These are phyloP conservation scores for Caenorhabditis afra DNA, from an alignment of 2,888 invertebrate species.

Conservation along the genomic window DNA sequence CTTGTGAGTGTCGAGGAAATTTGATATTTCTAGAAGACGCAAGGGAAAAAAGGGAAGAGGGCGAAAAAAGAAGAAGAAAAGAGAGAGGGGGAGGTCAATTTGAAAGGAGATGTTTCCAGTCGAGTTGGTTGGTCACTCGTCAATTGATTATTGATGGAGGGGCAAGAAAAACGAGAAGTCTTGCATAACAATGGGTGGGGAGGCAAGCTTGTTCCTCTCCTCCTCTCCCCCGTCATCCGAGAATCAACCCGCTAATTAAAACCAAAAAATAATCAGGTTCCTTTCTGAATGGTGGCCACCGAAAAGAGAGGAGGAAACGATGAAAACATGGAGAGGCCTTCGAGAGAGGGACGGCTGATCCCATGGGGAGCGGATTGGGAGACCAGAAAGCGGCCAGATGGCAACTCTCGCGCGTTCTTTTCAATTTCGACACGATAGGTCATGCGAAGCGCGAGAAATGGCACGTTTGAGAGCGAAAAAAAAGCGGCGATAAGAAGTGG, in stretches of 20 bases:
- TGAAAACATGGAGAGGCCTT: constrained; percentile 15
- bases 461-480: not conserved
- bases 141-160: constrained; percentile 54
- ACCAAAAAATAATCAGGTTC: constrained; percentile 44
- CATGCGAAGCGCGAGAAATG: constrained; percentile 7
- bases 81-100: constrained; percentile 39
- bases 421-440: not conserved
- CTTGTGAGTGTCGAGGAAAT: constrained; percentile 40
- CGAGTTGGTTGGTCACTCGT: constrained; percentile 14
- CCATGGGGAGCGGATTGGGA: constrained; percentile 32
- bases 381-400: constrained; percentile 39
- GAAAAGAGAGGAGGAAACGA: constrained; percentile 12
- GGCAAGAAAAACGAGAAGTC: not conserved
- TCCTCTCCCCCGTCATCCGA: constrained; percentile 3
- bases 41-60: constrained; percentile 3
- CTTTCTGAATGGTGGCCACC: not conserved
- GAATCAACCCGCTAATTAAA: constrained; percentile 43
- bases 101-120: constrained; percentile 33
- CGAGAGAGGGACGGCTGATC: constrained; percentile 31
- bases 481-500: constrained; percentile 1
- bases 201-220: constrained; percentile 34
- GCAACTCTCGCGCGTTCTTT: constrained; percentile 35
- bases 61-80: not conserved
- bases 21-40: constrained; percentile 40
- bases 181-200: constrained; percentile 47